Percentiles rank a stretch among this genome's conserved stretches.
phyloP scores from a whole-genome alignment of 2,888 invertebrate species.

The Ormia ochracea region DNA sequence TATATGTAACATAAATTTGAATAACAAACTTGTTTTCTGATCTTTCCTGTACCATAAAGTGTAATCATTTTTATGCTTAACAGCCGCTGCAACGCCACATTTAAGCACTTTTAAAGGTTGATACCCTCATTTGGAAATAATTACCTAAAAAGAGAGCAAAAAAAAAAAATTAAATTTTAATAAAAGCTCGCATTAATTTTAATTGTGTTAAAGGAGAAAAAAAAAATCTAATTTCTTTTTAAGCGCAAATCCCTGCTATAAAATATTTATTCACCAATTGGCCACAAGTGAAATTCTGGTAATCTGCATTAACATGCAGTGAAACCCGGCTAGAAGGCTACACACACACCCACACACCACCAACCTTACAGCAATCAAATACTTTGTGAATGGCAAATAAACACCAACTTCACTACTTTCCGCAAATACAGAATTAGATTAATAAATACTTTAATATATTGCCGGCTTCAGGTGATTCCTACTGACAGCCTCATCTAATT shows the following conservation, averaged over 20 bases:
- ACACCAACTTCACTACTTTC: no score
- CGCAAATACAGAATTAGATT: no score
- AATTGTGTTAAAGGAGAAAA: no score
- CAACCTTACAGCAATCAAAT: no score
- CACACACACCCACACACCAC: no score
- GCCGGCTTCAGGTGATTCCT: no score
- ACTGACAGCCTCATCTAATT: no score
- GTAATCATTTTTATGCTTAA: constrained; percentile 6
- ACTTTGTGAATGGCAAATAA: no score
- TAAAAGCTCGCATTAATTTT: neutral
- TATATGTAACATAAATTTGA: constrained; percentile 38
- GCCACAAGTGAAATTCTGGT: no score
- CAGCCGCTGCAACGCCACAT: neutral
- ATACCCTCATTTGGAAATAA: neutral
- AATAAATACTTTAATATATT: no score
- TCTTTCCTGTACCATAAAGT: neutral
- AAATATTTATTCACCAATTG: neutral
- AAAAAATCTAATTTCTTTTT: neutral
- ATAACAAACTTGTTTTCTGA: constrained; percentile 20
- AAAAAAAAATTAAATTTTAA: constrained; percentile 1
- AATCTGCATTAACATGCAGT: no score
- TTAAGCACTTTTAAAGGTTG: neutral
- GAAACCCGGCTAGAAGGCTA: no score
- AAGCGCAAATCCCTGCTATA: neutral
- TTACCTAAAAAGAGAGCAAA: constrained; percentile 52